Evolutionary conservation across 2,113 vertebrate species (phyloP).

Genomic region (Lichenostomus cassidix): DNA sequence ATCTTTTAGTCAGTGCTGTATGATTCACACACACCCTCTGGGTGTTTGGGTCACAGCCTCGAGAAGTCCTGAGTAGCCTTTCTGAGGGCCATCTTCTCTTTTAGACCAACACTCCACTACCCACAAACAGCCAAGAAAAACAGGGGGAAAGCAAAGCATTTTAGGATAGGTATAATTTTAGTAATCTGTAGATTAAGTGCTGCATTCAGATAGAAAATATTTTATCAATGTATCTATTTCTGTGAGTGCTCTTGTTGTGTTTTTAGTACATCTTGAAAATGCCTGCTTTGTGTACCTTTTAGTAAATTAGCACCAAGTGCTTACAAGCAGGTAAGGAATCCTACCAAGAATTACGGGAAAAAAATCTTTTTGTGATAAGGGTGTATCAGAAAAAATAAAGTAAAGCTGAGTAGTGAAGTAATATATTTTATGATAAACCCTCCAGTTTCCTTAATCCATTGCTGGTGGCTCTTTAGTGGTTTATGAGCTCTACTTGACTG

Average conservation of each 20-base stretch:
- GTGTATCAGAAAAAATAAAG: not conserved
- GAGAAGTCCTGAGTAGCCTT: not conserved
- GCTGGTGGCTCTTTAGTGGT: not conserved
- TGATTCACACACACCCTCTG: not conserved
- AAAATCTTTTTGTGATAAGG: not conserved
- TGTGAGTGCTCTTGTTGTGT: not conserved
- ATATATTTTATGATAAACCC: not conserved
- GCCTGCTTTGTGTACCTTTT: not conserved
- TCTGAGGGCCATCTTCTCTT: not conserved
- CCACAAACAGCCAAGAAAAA: not conserved
- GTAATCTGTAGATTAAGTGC: not conserved
- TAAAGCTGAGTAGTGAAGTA: not conserved
- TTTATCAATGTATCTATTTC: not conserved
- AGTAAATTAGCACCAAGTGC: not conserved
- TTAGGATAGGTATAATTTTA: not conserved
- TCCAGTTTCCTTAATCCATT: not conserved
- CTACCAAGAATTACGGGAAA: not conserved
- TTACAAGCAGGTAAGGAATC: not conserved
- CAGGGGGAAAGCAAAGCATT: not conserved
- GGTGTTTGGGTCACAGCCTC: not conserved
- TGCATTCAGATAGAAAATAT: not conserved
- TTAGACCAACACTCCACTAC: not conserved
- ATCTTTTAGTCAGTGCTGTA: not conserved
- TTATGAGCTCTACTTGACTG: not conserved
- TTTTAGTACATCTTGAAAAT: not conserved